phyloP scores from a whole-genome alignment of 2,113 vertebrate species.

The Lepisosteus oculatus region DNA sequence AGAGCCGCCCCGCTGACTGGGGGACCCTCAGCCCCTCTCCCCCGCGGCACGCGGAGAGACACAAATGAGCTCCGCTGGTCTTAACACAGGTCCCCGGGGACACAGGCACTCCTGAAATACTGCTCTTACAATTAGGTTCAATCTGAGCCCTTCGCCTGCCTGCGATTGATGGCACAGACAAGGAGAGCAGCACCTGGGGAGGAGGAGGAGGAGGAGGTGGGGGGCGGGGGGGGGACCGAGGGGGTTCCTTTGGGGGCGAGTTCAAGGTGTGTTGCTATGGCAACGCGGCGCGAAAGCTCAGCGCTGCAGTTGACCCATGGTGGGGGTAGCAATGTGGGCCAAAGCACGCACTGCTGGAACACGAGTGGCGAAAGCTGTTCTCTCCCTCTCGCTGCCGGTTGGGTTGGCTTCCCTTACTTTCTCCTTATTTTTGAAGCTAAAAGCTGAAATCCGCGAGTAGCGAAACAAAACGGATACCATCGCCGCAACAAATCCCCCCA shows the following conservation, averaged over 20 bases:
- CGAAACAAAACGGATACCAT: no score
- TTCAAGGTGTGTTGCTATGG: slow-evolving; percentile 96
- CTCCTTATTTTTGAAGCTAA: no score
- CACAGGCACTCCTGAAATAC: slow-evolving; percentile 32
- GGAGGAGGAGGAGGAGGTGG: slow-evolving; percentile 38
- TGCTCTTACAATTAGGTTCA: slow-evolving; percentile 55
- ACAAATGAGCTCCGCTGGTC: slow-evolving; percentile 72
- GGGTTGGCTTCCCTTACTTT: no score
- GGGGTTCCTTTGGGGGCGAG: slow-evolving; percentile 81
- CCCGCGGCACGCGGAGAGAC: slow-evolving; percentile 56
- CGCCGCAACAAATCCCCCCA: no score
- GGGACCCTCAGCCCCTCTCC: slow-evolving; percentile 30
- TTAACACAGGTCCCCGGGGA: neutral
- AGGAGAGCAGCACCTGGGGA: slow-evolving; percentile 69
- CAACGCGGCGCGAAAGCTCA: slow-evolving; percentile 80
- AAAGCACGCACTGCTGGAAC: slow-evolving; percentile 27
- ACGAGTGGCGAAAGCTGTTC: no score
- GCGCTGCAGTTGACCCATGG: slow-evolving; percentile 95
- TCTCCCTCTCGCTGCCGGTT: no score
- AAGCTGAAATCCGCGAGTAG: no score
- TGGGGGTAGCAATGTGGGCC: slow-evolving; percentile 71
- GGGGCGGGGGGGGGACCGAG: slow-evolving; percentile 67
- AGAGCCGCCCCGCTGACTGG: slow-evolving; percentile 24
- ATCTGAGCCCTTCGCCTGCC: slow-evolving; percentile 57
- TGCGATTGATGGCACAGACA: slow-evolving; percentile 79